phyloP scores from a whole-genome alignment of 2,888 invertebrate genomes.

The Nipponacmea schrenckii region DNA sequence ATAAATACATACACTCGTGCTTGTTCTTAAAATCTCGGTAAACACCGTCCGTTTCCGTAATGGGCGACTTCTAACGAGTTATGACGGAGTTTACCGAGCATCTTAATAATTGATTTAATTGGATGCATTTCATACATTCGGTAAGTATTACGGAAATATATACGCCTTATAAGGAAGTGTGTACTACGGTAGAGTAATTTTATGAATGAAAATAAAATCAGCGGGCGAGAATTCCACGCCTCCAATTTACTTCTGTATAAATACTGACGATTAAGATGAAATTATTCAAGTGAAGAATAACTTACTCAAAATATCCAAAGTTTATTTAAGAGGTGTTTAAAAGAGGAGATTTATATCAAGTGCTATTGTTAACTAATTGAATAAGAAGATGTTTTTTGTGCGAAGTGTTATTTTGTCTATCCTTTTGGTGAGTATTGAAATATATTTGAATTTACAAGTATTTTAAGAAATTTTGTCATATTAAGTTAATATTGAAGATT shows the following conservation, averaged over 20 bases:
- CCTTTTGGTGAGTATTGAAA: no score
- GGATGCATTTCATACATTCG: background rate
- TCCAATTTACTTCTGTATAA: background rate
- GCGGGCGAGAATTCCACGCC: background rate
- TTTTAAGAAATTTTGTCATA: no score
- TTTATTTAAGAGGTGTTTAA: no score
- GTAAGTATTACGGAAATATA: background rate
- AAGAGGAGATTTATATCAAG: no score
- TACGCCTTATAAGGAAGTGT: background rate
- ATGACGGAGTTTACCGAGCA: background rate
- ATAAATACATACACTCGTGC: no score
- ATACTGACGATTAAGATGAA: background rate
- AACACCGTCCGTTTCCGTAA: background rate
- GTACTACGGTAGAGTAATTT: background rate
- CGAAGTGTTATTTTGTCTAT: no score
- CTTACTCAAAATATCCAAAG: no score
- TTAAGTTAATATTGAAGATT: no score
- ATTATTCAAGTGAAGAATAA: background rate
- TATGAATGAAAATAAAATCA: background rate
- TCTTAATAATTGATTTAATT: background rate
- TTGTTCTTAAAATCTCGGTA: background rate
- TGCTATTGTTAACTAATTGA: no score
- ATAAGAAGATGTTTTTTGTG: no score
- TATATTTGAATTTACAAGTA: no score
- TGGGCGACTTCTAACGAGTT: background rate